A percentile compares a stretch with the other conserved stretches of the same genome.
Conservation (phyloP, 2,888 invertebrate species). For the Catocala fraxini region DNA sequence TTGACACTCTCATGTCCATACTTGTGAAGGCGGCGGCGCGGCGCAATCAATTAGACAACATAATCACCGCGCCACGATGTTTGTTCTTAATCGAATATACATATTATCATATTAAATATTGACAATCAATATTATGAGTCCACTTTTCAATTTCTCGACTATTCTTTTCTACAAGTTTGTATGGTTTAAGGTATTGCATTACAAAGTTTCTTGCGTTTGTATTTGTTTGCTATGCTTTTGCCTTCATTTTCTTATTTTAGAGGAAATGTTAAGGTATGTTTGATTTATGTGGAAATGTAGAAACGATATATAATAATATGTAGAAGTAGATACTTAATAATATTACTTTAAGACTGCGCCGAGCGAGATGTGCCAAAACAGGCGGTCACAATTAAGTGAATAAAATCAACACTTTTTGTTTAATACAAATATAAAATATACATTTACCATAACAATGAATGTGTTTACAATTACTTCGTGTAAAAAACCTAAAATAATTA, state of each 20-base stretch:
- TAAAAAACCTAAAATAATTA: too few species aligned
- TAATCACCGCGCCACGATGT: slow-evolving; percentile 28
- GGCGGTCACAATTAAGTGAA: too few species aligned
- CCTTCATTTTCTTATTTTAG: background rate
- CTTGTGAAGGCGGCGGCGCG: background rate
- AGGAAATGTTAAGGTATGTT: background rate
- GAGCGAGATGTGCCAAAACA: too few species aligned
- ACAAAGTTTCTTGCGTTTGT: background rate
- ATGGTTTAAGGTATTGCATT: slow-evolving; percentile 19
- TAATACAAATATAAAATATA: too few species aligned
- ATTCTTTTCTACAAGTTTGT: slow-evolving; percentile 17
- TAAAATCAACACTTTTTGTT: too few species aligned
- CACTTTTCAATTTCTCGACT: slow-evolving; percentile 20
- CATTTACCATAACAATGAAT: too few species aligned
- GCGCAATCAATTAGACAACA: slow-evolving; percentile 17
- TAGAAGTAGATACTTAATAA: too few species aligned
- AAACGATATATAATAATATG: too few species aligned
- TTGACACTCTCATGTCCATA: slow-evolving; percentile 12
- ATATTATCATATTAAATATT: slow-evolving; percentile 32
- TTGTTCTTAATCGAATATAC: slow-evolving; percentile 24
- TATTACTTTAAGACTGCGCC: too few species aligned
- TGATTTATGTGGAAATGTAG: too few species aligned
- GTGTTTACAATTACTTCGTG: too few species aligned
- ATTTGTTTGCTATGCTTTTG: background rate
- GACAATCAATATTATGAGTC: slow-evolving; percentile 8